phyloP scores from a whole-genome alignment of 2,888 invertebrate species.

The Campoletis raptor region DNA sequence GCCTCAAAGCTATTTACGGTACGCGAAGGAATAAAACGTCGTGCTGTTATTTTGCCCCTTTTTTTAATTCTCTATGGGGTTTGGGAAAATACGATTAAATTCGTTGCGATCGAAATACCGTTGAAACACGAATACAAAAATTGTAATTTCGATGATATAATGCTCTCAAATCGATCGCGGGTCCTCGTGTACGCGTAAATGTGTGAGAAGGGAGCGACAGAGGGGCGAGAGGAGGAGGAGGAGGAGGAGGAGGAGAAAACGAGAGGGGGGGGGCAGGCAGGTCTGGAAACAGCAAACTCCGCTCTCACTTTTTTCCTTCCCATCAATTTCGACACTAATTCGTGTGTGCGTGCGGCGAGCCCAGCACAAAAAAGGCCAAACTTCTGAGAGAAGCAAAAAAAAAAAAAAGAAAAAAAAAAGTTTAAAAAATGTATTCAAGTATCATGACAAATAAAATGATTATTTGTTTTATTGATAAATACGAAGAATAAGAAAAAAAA shows the following conservation, averaged over 20 bases:
- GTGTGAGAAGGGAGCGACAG: background rate
- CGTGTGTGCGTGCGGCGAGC: slow-evolving; percentile 27
- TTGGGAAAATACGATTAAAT: slow-evolving; percentile 18
- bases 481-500: background rate
- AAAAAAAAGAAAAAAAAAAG: background rate
- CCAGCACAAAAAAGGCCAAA: slow-evolving; percentile 3
- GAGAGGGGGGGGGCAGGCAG: background rate
- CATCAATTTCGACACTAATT: slow-evolving; percentile 30
- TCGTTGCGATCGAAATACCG: slow-evolving; percentile 33
- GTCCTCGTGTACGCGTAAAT: background rate
- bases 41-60: background rate
- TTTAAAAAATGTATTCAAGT: background rate
- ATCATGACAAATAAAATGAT: background rate
- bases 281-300: slow-evolving; percentile 13
- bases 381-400: background rate
- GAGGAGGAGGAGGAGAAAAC: background rate
- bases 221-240: background rate
- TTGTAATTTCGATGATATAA: slow-evolving; percentile 64
- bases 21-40: slow-evolving; percentile 37
- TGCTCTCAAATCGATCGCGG: slow-evolving; percentile 28
- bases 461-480: background rate
- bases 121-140: slow-evolving; percentile 32
- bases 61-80: slow-evolving; percentile 8
- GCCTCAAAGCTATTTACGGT: background rate
- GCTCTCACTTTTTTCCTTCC: slow-evolving; percentile 60